A percentile compares a stretch with the other conserved stretches of the same genome.
Conservation (phyloP, 2,113 vertebrate species). For the Lophura nycthemera region DNA sequence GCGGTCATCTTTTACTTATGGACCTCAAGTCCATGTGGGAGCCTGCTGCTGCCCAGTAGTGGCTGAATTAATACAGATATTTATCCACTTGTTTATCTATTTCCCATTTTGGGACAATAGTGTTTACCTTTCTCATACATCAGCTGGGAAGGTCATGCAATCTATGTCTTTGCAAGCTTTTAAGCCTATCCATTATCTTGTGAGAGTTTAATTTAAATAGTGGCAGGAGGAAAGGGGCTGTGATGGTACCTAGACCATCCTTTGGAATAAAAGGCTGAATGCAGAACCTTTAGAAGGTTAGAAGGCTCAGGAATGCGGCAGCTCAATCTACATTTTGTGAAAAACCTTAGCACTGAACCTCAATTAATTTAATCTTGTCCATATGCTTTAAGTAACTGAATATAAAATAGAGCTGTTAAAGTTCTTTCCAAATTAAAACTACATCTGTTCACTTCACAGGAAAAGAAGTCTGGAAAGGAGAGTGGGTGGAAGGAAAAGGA, state of each 20-base stretch:
- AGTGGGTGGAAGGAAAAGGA: constrained; percentile 5
- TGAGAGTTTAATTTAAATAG: background rate
- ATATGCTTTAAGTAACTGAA: background rate
- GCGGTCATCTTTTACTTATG: background rate
- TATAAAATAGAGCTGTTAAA: background rate
- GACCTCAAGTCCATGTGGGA: background rate
- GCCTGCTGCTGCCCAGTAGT: background rate
- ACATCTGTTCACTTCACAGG: background rate
- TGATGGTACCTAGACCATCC: background rate
- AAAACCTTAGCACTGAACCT: background rate
- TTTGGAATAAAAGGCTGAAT: background rate
- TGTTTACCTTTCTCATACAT: background rate
- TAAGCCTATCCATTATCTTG: background rate
- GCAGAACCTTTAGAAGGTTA: background rate
- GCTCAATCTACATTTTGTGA: background rate
- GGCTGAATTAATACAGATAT: background rate
- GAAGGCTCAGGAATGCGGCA: background rate
- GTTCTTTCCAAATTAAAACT: constrained; percentile 55
- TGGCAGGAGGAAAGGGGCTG: background rate
- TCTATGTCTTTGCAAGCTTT: background rate
- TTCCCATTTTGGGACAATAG: background rate
- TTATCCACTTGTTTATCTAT: background rate
- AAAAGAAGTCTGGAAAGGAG: background rate
- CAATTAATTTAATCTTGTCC: background rate
- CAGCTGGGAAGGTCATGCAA: background rate